These are phyloP conservation scores for Quadroppia sp. DNA, from an alignment of 2,888 invertebrate genomes.

Conservation along the genomic window DNA sequence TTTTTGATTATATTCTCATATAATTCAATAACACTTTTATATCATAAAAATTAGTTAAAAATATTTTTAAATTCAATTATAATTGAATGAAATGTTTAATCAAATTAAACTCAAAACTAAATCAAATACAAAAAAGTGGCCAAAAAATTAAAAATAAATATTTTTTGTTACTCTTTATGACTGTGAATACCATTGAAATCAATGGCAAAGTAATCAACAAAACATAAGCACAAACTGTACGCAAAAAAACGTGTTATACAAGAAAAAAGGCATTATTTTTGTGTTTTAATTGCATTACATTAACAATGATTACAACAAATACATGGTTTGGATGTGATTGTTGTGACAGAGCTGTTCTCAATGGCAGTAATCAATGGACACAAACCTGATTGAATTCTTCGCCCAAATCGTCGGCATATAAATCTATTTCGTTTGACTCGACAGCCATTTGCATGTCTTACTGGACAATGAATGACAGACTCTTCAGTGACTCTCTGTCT, in stretches of 20 bases:
- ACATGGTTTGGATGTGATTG: not conserved
- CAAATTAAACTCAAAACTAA: not conserved
- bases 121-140: conserved; percentile 48
- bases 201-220: not conserved
- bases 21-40: no score
- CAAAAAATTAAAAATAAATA: not conserved
- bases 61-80: no score
- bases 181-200: not conserved
- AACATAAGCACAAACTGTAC: not conserved
- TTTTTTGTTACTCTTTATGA: not conserved
- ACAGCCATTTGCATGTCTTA: conserved; percentile 55
- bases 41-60: no score
- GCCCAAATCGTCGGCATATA: conserved; percentile 94
- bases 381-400: conserved; percentile 80
- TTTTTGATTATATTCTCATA: no score
- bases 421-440: conserved; percentile 92
- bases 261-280: not conserved
- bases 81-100: no score
- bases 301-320: not conserved
- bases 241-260: not conserved
- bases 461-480: not conserved
- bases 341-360: no score
- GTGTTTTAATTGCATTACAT: not conserved
- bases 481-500: not conserved
- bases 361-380: not conserved